Evolutionary conservation across 2,113 vertebrate genomes (phyloP), one percentile per base, ranked within the genome.

Genomic region (Alectura lathami): DNA sequence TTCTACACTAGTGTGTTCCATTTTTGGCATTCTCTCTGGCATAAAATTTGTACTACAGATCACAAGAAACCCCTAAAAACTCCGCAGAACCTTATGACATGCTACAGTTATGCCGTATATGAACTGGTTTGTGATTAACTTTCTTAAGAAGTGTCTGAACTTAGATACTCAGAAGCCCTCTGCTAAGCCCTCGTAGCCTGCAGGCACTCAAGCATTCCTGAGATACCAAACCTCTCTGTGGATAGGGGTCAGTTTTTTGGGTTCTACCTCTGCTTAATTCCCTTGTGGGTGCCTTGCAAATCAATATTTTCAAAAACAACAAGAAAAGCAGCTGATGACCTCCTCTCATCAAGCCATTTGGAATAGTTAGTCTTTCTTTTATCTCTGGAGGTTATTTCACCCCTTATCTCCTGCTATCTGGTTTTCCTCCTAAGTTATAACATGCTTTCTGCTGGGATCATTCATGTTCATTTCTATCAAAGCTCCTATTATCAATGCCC

Each of bases 81-180:
- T 62, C 47, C 38, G 42, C 4, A 75, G 43, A 63, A 54, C 27
- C 22, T 70, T 13, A 48, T 57, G 5, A 66, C 22, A 57, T 43
- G 4, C 15, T 34, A 11, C 2, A 54, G 27, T 21, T 15, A 40
- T 4, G 3, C 1, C n/a, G n/a, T n/a, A n/a, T n/a, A n/a, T n/a
- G n/a, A n/a, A n/a, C n/a, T n/a, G n/a, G n/a, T n/a, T n/a, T n/a
- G 6, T 63, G 5, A 8, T 48, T 59, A 50, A 5, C 4, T 79
- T 79, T 54, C 48, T 59, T 70, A 48, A 67, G 26, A 85, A 62
- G 3, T 36, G 6, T 26, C 26, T 18, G 51, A 77, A 29, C 9
- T 12, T 38, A 78, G 42, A 48, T 60, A 70, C 30, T 43, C 42
- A 67, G 40, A 43, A 78, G 3, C n/a, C 62, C 20, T 82, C 32